These are phyloP conservation scores for Aspidoscelis tigris DNA, from an alignment of 2,113 vertebrate genomes.

Conservation along the genomic window DNA sequence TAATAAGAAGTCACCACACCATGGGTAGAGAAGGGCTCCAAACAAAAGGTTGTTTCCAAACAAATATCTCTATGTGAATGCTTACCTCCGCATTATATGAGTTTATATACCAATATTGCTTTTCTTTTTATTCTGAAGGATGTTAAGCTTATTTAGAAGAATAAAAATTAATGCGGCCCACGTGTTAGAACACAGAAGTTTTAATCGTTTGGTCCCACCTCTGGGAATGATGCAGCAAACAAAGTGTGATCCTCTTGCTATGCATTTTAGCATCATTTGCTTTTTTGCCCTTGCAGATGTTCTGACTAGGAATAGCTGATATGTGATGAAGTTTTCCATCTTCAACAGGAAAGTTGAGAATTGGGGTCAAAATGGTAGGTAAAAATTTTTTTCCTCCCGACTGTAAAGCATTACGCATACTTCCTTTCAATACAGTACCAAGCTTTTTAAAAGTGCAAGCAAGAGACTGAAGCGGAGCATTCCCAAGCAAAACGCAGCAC, in stretches of 20 bases:
- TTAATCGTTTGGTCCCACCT: constrained; percentile 80
- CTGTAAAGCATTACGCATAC: constrained; percentile 51
- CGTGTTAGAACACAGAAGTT: constrained; percentile 64
- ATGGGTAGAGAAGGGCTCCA: constrained; percentile 66
- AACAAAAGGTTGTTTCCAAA: constrained; percentile 67
- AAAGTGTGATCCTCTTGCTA: constrained; percentile 62
- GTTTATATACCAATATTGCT: constrained; percentile 69
- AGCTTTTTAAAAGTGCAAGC: constrained; percentile 66
- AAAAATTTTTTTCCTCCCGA: constrained; percentile 65
- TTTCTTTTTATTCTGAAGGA: constrained; percentile 65
- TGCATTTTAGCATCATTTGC: constrained; percentile 73
- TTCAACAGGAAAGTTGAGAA: constrained; percentile 53
- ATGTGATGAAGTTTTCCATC: constrained; percentile 29
- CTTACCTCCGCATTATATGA: constrained; percentile 35
- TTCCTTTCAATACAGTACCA: constrained; percentile 59
- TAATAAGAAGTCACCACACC: constrained; percentile 44
- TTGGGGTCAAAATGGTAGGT: constrained; percentile 57
- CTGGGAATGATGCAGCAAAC: constrained; percentile 67
- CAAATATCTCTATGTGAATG: constrained; percentile 49
- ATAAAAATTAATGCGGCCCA: constrained; percentile 64
- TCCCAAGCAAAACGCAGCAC: constrained; percentile 45
- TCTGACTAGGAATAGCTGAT: constrained; percentile 54
- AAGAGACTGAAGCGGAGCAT: constrained; percentile 54
- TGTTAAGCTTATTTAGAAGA: constrained; percentile 66
- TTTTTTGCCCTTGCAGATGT: constrained; percentile 65